Base-by-base conservation (phyloP, 2,113 vertebrate species). In the Silurus glanis region DNA sequence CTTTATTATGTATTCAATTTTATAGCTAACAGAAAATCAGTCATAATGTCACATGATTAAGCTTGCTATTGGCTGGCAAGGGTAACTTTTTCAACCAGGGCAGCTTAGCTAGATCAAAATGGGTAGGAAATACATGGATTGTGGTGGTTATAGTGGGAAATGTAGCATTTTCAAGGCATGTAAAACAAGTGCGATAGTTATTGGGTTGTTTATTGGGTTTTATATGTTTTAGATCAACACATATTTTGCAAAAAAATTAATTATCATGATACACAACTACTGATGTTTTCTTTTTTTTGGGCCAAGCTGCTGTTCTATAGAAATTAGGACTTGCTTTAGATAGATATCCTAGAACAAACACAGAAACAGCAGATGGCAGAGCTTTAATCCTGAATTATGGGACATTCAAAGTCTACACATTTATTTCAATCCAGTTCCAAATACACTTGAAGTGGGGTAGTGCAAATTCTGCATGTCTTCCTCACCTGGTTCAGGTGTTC, bases 401-500 rank as follows among this genome's bases (percentile, higher is more conserved):
- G 21, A 66, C 12, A 78, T 25, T 9, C 53, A 58, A 58, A 79
- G 16, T 56, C n/a, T 55, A 28, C 10, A 55, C 75, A 25, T 56
- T 78, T 23, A 56, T 80, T 6, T 56, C 4, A 78, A 25, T 53
- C 53, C n/a, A 80, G 55, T 59, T 79, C 21, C 21, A 64, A 82
- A 49, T 13, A 82, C 12, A 64, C 61, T 37, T 47, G 10, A 49
- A 37, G 61, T 8, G 45, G 66, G 61, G 37, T 64, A 64, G 37
- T 66, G 58, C 61, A 64, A 66, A 66, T 71, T 58, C 66, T 37
- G 66, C 82, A 47, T 53, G 21, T 16, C 53, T 74, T 74, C 12
- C 47, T 83, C 45, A 23, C 67, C 53, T 83, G 66, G 67, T 72
- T 58, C 66, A 83, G 61, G 66, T 83, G 51, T 83, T 28, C 28